phyloP scores from a whole-genome alignment of 2,113 vertebrate genomes.

The Pelobates fuscus region DNA sequence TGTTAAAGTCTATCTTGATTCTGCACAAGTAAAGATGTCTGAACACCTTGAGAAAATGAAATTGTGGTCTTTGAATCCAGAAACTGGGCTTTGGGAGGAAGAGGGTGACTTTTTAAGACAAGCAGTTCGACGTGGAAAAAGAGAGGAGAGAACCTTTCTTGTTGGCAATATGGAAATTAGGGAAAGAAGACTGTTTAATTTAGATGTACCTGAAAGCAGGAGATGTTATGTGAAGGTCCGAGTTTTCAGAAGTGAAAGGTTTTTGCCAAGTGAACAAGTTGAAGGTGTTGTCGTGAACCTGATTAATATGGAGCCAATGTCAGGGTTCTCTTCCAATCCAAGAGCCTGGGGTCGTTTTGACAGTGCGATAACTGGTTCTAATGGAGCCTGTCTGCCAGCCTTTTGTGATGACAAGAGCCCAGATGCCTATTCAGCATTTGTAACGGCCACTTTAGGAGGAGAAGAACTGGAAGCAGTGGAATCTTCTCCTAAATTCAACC shows the following conservation, averaged over 20 bases:
- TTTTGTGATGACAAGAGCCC: conserved; percentile 90
- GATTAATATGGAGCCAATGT: conserved; percentile 89
- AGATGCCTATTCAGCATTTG: conserved; percentile 85
- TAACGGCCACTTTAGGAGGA: conserved; percentile 90
- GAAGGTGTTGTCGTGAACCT: conserved; percentile 88
- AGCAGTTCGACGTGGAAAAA: conserved; percentile 74
- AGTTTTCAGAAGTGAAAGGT: conserved; percentile 90
- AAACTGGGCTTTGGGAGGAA: conserved; percentile 94
- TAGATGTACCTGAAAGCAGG: conserved; percentile 92
- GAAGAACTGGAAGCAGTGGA: conserved; percentile 90
- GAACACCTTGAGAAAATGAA: conserved; percentile 88
- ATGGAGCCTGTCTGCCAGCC: conserved; percentile 89
- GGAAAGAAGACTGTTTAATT: conserved; percentile 91
- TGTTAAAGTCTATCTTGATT: conserved; percentile 89
- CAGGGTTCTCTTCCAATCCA: conserved; percentile 89
- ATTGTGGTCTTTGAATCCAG: conserved; percentile 94
- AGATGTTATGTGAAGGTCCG: conserved; percentile 93
- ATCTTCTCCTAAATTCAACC: conserved; percentile 88
- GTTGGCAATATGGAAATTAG: conserved; percentile 98
- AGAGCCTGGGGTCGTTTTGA: conserved; percentile 96
- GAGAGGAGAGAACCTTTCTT: conserved; percentile 91
- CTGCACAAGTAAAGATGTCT: conserved; percentile 85
- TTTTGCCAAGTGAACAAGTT: conserved; percentile 89
- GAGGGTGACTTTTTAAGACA: conserved; percentile 83
- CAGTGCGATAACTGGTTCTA: conserved; percentile 86